Conservation (phyloP, 2,888 invertebrate species). For the Isotomurus palustris region DNA sequence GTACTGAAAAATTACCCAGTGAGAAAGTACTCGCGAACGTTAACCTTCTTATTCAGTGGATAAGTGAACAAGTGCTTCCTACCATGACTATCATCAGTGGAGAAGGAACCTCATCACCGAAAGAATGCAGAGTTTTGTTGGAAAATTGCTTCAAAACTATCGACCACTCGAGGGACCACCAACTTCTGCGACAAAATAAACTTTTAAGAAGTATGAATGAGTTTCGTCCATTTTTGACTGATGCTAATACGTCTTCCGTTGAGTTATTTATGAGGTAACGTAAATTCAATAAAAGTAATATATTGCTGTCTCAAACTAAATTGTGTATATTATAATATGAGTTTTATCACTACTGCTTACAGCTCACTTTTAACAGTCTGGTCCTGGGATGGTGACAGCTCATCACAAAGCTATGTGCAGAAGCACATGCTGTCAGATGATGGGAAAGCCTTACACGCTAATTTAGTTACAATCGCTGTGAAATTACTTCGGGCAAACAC, state of each 20-base stretch:
- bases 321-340: too few relatives aligned
- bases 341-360: not conserved
- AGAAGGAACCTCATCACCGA: constrained; percentile 13
- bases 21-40: constrained; percentile 42
- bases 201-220: constrained; percentile 28
- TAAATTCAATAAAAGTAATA: too few relatives aligned
- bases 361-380: not conserved
- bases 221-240: constrained; percentile 26
- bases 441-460: too few relatives aligned
- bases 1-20: constrained; percentile 26
- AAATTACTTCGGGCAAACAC: too few relatives aligned
- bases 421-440: too few relatives aligned
- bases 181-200: constrained; percentile 25
- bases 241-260: not conserved
- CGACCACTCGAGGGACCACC: constrained; percentile 30
- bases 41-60: constrained; percentile 37
- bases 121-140: constrained; percentile 15
- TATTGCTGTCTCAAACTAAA: too few relatives aligned
- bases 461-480: too few relatives aligned
- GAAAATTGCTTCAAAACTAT: constrained; percentile 28
- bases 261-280: not conserved
- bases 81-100: constrained; percentile 21
- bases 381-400: not conserved
- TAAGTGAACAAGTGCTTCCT: constrained; percentile 34
- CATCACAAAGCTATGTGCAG: too few relatives aligned